A percentile compares a stretch with the other conserved stretches of the same genome.
phyloP scores from a whole-genome alignment of 2,888 invertebrate species.

The Conus canariensis region DNA sequence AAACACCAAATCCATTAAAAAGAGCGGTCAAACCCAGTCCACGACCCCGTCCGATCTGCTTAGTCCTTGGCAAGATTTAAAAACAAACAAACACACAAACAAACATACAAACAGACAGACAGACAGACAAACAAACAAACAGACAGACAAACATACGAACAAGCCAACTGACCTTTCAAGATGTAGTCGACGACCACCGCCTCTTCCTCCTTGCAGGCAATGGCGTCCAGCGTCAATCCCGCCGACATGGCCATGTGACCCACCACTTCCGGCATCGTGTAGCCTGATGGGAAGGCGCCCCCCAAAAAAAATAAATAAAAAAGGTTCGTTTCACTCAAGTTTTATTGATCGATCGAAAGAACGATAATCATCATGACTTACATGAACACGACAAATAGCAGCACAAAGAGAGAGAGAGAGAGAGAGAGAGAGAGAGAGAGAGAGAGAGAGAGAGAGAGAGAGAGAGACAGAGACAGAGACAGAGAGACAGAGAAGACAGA shows the following conservation, averaged over 20 bases:
- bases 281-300: conserved; percentile 24
- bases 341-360: neutral
- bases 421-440: neutral
- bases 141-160: neutral
- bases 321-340: too few species aligned
- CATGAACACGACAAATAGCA: neutral
- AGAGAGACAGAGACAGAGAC: neutral
- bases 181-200: conserved; percentile 74
- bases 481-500: neutral
- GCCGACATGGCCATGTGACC: conserved; percentile 64
- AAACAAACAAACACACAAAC: neutral
- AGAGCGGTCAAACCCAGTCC: too few species aligned
- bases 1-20: neutral
- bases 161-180: conserved; percentile 62
- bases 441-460: neutral
- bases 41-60: too few species aligned
- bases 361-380: neutral
- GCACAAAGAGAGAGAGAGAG: neutral
- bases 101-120: neutral
- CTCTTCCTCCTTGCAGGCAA: conserved; percentile 72
- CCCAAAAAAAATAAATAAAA: too few species aligned
- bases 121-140: neutral
- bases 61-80: neutral
- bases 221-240: conserved; percentile 70
- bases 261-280: conserved; percentile 70